phyloP scores from a whole-genome alignment of 2,888 invertebrate species.

The Temnothorax rugatulus region DNA sequence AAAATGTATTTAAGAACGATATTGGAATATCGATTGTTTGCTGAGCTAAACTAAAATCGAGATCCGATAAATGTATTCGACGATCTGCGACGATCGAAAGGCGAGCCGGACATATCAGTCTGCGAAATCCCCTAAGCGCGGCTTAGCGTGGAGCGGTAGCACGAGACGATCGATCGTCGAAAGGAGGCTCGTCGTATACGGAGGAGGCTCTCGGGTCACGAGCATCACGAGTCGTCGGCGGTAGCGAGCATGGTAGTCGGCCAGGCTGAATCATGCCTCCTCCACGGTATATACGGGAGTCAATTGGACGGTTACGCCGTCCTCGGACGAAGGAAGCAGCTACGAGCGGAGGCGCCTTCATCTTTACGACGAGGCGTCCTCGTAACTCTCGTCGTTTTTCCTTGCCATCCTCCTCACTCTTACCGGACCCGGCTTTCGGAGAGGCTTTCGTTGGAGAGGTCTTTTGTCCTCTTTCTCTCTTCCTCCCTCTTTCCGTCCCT shows the following conservation, averaged over 20 bases:
- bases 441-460: background rate
- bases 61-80: background rate
- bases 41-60: background rate
- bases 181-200: constrained; percentile 66
- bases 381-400: constrained; percentile 75
- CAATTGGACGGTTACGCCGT: constrained; percentile 78
- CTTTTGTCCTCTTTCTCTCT: background rate
- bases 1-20: background rate
- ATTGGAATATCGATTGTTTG: background rate
- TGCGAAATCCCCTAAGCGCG: constrained; percentile 42
- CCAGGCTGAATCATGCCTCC: constrained; percentile 75
- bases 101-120: constrained; percentile 1
- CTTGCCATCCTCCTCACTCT: constrained; percentile 59
- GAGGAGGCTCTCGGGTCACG: constrained; percentile 77
- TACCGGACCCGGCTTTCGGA: constrained; percentile 51
- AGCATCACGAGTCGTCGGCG: constrained; percentile 78
- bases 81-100: constrained; percentile 17
- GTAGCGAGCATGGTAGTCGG: constrained; percentile 72
- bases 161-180: constrained; percentile 68
- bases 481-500: background rate
- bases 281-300: constrained; percentile 76
- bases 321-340: constrained; percentile 71
- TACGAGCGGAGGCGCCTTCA: constrained; percentile 76
- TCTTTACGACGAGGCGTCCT: constrained; percentile 80
- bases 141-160: constrained; percentile 57